These are phyloP conservation scores for Cephus runcator DNA, from an alignment of 2,888 invertebrate genomes.

Conservation along the genomic window DNA sequence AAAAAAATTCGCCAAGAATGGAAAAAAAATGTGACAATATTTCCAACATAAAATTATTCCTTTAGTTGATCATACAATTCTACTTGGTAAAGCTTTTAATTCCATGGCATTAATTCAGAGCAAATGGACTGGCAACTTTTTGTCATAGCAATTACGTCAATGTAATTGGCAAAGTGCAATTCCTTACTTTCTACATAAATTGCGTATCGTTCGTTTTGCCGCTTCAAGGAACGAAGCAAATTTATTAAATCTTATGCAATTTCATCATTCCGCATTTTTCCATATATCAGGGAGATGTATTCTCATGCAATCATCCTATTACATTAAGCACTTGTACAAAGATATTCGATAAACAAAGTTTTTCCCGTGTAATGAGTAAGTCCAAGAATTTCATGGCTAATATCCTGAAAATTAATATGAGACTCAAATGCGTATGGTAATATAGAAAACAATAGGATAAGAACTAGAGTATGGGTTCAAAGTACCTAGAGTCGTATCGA, in stretches of 20 bases:
- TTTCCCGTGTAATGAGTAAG: too few species aligned
- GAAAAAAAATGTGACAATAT: background rate
- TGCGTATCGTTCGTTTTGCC: background rate
- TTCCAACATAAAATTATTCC: background rate
- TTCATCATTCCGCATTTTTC: background rate
- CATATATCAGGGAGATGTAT: background rate
- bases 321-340: background rate
- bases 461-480: background rate
- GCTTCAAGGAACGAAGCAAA: background rate
- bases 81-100: background rate
- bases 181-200: background rate
- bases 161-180: background rate
- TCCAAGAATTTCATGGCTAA: background rate
- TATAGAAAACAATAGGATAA: background rate
- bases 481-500: background rate
- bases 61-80: background rate
- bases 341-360: background rate
- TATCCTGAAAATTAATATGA: background rate
- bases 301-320: background rate
- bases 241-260: background rate
- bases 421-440: background rate
- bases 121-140: background rate
- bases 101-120: background rate
- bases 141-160: background rate
- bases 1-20: background rate